Percentiles rank a stretch among this genome's conserved stretches.
phyloP scores from a whole-genome alignment of 2,797 vertebrate genomes.

The Lepilemur ruficaudatus region DNA sequence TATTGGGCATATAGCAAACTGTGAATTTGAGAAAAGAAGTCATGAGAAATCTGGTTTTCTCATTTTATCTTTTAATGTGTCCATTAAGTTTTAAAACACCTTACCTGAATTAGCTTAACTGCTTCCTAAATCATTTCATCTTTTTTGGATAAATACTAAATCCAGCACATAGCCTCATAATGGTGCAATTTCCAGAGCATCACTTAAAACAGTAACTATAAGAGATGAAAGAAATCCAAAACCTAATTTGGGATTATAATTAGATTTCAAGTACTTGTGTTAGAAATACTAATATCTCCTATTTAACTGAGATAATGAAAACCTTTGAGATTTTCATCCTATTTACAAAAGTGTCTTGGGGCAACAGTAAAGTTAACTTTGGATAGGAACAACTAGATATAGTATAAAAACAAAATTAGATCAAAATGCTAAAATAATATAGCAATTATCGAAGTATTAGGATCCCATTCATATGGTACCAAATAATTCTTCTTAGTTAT shows the following conservation, averaged over 20 bases:
- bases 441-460: constrained; percentile 68
- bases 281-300: constrained; percentile 66
- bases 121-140: constrained; percentile 38
- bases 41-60: neutral
- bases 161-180: constrained; percentile 36
- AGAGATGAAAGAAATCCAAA: constrained; percentile 57
- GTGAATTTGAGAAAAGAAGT: constrained; percentile 49
- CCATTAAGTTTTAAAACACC: neutral
- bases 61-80: constrained; percentile 44
- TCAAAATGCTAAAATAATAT: constrained; percentile 59
- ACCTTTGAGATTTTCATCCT: constrained; percentile 73
- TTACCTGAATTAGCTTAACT: neutral
- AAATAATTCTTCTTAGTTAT: constrained; percentile 22
- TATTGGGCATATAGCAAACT: neutral
- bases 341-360: constrained; percentile 61
- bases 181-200: constrained; percentile 59
- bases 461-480: constrained; percentile 13
- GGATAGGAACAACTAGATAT: constrained; percentile 49
- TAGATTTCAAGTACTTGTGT: constrained; percentile 68
- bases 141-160: constrained; percentile 46
- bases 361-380: constrained; percentile 53
- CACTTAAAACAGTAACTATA: constrained; percentile 46
- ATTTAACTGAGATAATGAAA: constrained; percentile 79
- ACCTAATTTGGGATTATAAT: constrained; percentile 46
- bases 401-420: constrained; percentile 65